Base-by-base conservation (phyloP, 2,797 vertebrate genomes). In the Onychomys arenicola region DNA sequence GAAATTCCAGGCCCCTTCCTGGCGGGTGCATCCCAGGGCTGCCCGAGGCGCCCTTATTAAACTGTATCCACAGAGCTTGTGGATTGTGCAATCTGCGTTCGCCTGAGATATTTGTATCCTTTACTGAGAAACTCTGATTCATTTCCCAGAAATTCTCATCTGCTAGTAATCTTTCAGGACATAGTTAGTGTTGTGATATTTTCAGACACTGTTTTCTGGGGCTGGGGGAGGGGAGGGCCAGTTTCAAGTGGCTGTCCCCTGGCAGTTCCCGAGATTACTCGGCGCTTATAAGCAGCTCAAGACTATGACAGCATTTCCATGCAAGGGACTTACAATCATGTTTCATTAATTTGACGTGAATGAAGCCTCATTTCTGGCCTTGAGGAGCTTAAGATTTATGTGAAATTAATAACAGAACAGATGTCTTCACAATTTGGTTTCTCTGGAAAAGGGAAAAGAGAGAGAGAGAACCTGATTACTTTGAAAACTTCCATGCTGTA, bases 381-480 rank as follows among this genome's bases (percentile, higher is more conserved):
- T 99, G 98, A 99, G 99, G 99, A 99, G 99, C 99, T 99, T 99
- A 99, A 99, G 99, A 99, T 99, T 99, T 99, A 99, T 99, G 99
- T 99, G 99, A 99, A 99, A 99, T 99, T 99, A 99, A 99, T 99
- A 99, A 99, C 99, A 98, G 99, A 99, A 99, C 99, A 99, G 99
- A 99, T 99, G 99, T 99, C 99, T 99, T 99, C 99, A 99, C 99
- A 99, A 99, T 99, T 99, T 99, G 97, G 95, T 98, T 99, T 99
- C 98, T 99, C 98, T 99, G 97, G 98, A 98, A 99, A 99, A 98
- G 96, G 88, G 97, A 69, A 3, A 29, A 69, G n/a, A 67, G 21
- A 80, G 49, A 40, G 46, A 57, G 99, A 98, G 98, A 98, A 97
- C 97, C 98, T 97, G 98, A 98, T 99, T 99, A 99, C 99, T 99